phyloP scores from a whole-genome alignment of 2,113 vertebrate species.

The Atlantisia rogersi region DNA sequence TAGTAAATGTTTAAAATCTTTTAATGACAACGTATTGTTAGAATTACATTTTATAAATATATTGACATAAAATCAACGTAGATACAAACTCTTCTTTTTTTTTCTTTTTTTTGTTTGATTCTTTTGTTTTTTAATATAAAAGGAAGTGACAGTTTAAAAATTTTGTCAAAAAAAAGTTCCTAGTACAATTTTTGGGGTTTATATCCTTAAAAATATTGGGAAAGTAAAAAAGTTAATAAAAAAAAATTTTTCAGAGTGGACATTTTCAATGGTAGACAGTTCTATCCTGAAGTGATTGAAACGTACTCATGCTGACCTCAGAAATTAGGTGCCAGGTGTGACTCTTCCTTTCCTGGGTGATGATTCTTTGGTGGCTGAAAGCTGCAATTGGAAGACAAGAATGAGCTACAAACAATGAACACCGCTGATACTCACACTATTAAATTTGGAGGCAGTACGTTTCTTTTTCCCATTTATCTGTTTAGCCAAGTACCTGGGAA shows the following conservation, averaged over 20 bases:
- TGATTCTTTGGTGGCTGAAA: background rate
- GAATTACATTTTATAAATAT: background rate
- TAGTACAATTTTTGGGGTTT: rapidly evolving
- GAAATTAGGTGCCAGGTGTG: background rate
- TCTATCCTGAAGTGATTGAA: background rate
- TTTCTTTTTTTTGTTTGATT: background rate
- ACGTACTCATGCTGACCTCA: background rate
- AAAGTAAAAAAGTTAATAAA: background rate
- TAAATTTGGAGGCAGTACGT: background rate
- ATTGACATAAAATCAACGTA: background rate
- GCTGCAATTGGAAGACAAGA: background rate
- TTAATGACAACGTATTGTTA: background rate
- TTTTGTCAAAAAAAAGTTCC: background rate
- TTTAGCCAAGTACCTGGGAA: constrained; percentile 22
- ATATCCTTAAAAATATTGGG: background rate
- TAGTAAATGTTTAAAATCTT: background rate
- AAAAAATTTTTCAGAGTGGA: background rate
- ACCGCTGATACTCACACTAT: background rate
- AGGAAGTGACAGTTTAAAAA: background rate
- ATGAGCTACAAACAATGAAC: background rate
- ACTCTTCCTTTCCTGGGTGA: background rate
- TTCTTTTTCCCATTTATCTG: background rate
- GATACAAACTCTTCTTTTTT: background rate
- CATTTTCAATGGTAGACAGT: background rate
- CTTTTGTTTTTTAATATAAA: background rate